A percentile compares a stretch with the other conserved stretches of the same genome.
phyloP scores from a whole-genome alignment of 23 tunicate species.

The Trididemnum miniatum region DNA sequence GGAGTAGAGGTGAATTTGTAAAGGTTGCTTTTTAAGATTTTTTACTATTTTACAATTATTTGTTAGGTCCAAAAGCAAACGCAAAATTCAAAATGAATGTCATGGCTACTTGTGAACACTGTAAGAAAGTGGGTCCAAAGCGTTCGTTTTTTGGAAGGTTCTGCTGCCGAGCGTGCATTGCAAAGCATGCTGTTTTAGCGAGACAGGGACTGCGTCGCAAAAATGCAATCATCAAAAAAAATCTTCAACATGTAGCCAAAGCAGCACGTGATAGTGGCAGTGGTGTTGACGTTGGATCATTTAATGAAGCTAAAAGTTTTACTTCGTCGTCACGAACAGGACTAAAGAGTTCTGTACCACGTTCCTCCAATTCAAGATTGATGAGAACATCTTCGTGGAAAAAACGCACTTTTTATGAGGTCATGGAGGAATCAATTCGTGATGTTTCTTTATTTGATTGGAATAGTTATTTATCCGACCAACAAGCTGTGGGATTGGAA shows the following conservation, averaged over 20 bases:
- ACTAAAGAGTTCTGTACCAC: no score
- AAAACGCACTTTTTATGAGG: not conserved
- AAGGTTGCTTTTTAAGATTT: no score
- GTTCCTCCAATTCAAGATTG: not conserved
- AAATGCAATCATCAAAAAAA: not conserved
- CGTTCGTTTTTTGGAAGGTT: conserved; percentile 42
- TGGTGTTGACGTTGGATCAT: not conserved
- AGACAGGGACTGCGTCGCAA: not conserved
- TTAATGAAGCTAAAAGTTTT: not conserved
- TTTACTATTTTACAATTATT: no score
- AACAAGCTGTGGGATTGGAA: conserved; percentile 24
- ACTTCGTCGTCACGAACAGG: not conserved
- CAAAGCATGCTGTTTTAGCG: conserved; percentile 39
- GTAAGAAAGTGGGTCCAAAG: conserved; percentile 18
- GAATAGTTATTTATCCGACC: conserved; percentile 36
- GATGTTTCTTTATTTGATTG: conserved; percentile 26
- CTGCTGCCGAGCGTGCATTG: conserved; percentile 57
- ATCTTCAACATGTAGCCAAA: not conserved
- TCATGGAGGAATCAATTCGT: not conserved
- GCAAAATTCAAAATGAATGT: not conserved
- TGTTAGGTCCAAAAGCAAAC: no score
- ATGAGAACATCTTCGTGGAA: not conserved
- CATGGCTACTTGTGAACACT: conserved; percentile 27
- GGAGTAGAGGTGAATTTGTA: no score
- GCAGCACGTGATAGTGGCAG: not conserved